Evolutionary conservation across 2,888 invertebrate species (phyloP), one percentile per base, ranked within the genome.

Genomic region (Trissoscelio sp.): DNA sequence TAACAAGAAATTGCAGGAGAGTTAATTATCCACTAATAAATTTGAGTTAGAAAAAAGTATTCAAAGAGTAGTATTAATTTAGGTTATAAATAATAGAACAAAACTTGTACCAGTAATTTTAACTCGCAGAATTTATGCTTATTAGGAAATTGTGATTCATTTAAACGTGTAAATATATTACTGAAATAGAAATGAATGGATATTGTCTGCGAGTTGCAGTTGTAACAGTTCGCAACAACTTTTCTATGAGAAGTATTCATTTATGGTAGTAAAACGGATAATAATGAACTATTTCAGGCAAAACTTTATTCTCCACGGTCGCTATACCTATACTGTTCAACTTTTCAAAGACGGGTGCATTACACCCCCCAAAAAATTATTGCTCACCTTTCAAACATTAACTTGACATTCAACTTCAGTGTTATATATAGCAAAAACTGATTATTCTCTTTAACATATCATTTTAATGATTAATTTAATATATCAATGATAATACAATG

Each of bases 231-330:
- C 31, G 58, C 9, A 67, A 75, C 51, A 75, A 75, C 48, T 75
- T 75, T 75, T 75, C 48, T 58, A 48, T 42, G 66, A 58, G 42
- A 58, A 75, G 58, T 67, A 75, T 67, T 75, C 58, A 67, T 66
- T 66, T 75, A 31, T 39, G 44, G 37, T 34, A 37, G 48, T 48
- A 48, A 70, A 70, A 70, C 16, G 57, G 7, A 66, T 67, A 75
- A 75, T 67, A 75, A 75, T 58, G 66, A 75, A 66, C 58, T 75
- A 75, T 75, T 57, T 48, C 51, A 57, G 48, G 18, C 48, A 11
- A 58, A 75, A 75, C 66, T 75, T 75, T 75, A 24, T 67, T 60
- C 34, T 37, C 53, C 16, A 39, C 44, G 14, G 24, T 18, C 11
- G n/a, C 22, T 58, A 73, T 58, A 73, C 3, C 9, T 31, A 64